Evolutionary conservation across 2,113 vertebrate genomes (phyloP).

Genomic region (Myanophis thanlyinensis): DNA sequence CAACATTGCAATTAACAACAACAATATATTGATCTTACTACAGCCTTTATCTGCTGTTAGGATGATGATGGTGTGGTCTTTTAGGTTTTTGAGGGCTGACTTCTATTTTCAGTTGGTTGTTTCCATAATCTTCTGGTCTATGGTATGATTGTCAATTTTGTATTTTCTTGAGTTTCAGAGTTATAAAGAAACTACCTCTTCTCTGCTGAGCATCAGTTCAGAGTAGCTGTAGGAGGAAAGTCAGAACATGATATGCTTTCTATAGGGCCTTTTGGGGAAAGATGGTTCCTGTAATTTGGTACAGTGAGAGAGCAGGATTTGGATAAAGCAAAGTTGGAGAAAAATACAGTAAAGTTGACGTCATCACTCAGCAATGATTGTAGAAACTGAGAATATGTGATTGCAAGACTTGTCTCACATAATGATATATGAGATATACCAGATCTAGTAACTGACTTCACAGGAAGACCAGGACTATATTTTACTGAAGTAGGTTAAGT

Average conservation of each 20-base stretch:
- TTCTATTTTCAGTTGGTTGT: background rate
- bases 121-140: background rate
- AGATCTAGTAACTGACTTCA: background rate
- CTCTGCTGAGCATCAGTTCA: background rate
- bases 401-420: background rate
- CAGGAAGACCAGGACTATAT: background rate
- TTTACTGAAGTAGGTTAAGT: background rate
- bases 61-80: too few species aligned
- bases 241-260: background rate
- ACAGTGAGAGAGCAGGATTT: background rate
- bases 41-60: background rate
- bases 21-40: too few species aligned
- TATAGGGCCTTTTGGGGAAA: background rate
- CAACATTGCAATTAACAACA: too few species aligned
- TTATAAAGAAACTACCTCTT: background rate
- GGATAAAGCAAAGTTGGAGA: background rate
- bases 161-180: background rate
- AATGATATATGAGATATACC: background rate
- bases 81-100: background rate
- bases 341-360: background rate
- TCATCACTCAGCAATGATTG: background rate
- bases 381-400: background rate
- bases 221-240: background rate
- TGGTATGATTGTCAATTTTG: background rate
- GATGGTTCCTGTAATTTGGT: background rate